These are phyloP conservation scores for Melieria picta DNA, from an alignment of 2,888 invertebrate genomes.

Conservation along the genomic window DNA sequence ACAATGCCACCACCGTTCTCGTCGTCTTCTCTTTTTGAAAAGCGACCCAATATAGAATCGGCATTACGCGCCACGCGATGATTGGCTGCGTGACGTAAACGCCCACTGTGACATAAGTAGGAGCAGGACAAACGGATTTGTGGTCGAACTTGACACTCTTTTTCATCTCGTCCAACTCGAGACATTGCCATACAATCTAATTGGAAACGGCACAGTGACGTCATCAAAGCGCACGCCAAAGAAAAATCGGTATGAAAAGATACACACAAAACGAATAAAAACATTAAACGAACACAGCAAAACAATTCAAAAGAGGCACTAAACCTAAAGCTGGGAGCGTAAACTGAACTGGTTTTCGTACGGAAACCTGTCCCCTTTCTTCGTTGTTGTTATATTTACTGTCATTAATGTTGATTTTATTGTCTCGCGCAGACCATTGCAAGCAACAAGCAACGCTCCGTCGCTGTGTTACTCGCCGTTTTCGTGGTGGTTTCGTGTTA, in stretches of 20 bases:
- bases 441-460: background rate
- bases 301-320: background rate
- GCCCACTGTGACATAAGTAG: background rate
- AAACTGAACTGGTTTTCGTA: slow-evolving; percentile 11
- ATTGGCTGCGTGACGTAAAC: background rate
- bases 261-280: slow-evolving; percentile 9
- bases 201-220: slow-evolving; percentile 13
- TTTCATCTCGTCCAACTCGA: too few relatives aligned
- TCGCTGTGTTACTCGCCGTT: too few relatives aligned
- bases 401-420: background rate
- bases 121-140: background rate
- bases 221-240: background rate
- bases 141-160: background rate
- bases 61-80: slow-evolving; percentile 2
- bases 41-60: background rate
- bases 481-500: background rate
- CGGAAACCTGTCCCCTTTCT: too few relatives aligned
- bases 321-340: slow-evolving; percentile 5
- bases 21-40: too few relatives aligned
- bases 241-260: background rate
- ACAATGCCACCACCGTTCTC: background rate
- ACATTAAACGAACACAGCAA: slow-evolving; percentile 7
- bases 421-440: background rate
- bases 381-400: background rate
- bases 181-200: slow-evolving; percentile 9